Evolutionary conservation across 2,888 invertebrate species (phyloP).

Genomic region (Tipula lateralis): DNA sequence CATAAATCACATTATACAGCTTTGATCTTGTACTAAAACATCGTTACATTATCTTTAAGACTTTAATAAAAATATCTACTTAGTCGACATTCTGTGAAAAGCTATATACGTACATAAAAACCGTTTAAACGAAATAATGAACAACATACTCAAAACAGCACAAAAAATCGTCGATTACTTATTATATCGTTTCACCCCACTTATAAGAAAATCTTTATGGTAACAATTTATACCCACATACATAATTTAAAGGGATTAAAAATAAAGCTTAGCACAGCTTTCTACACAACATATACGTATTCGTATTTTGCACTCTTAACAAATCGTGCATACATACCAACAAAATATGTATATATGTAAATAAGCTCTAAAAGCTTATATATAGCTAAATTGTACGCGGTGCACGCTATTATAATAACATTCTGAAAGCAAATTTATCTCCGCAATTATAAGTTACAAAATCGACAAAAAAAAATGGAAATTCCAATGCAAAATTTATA

Average conservation of each 20-base stretch:
- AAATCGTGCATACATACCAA: neutral
- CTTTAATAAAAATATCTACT: too few relatives aligned
- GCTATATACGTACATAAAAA: too few relatives aligned
- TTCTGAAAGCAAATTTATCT: neutral
- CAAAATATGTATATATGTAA: neutral
- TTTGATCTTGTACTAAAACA: too few relatives aligned
- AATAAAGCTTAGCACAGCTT: neutral
- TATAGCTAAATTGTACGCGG: too few relatives aligned
- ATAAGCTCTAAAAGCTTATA: neutral
- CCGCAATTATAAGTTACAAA: neutral
- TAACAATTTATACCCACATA: neutral
- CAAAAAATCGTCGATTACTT: neutral
- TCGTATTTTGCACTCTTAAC: neutral
- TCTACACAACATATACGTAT: neutral
- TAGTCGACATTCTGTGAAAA: too few relatives aligned
- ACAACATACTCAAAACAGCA: neutral
- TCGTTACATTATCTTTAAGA: too few relatives aligned
- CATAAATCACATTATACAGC: too few relatives aligned
- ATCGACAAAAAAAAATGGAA: neutral
- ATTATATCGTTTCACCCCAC: neutral
- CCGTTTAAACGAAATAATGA: neutral
- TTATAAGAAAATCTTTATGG: neutral
- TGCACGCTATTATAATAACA: too few relatives aligned
- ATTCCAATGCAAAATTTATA: neutral
- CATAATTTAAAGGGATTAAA: neutral